Evolutionary conservation across 2,113 vertebrate genomes (phyloP).

Genomic region (Oreochromis niloticus): DNA sequence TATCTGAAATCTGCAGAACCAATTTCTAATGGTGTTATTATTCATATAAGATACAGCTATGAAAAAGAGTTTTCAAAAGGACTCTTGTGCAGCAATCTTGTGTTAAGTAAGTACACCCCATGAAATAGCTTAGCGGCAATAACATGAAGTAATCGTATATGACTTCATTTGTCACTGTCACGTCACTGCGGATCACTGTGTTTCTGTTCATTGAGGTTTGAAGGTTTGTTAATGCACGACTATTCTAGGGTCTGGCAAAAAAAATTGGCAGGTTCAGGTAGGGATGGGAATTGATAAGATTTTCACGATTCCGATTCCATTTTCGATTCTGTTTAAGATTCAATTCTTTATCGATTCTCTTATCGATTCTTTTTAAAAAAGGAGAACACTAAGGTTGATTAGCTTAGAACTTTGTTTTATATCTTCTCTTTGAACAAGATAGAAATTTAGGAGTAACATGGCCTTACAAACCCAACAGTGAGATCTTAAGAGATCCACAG

Average conservation of each 20-base stretch:
- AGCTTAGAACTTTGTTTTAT: no score
- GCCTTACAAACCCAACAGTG: no score
- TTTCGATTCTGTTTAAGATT: no score
- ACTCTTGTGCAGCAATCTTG: background rate
- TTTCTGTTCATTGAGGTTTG: background rate
- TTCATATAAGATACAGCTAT: background rate
- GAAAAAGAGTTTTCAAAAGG: background rate
- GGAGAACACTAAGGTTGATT: no score
- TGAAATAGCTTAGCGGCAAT: background rate
- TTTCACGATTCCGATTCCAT: no score
- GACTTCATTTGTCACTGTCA: background rate
- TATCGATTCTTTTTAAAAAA: no score
- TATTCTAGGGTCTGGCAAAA: background rate
- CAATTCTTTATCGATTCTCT: no score
- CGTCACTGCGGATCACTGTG: background rate
- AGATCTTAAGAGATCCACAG: no score
- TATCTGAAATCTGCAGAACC: background rate
- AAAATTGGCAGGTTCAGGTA: background rate
- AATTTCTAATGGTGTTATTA: background rate
- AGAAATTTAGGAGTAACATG: no score
- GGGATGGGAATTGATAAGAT: no score
- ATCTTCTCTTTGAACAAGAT: no score
- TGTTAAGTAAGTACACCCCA: background rate
- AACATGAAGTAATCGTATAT: background rate
- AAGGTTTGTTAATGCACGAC: background rate